phyloP scores from a whole-genome alignment of 2,113 vertebrate species.

The Polyodon spathula region DNA sequence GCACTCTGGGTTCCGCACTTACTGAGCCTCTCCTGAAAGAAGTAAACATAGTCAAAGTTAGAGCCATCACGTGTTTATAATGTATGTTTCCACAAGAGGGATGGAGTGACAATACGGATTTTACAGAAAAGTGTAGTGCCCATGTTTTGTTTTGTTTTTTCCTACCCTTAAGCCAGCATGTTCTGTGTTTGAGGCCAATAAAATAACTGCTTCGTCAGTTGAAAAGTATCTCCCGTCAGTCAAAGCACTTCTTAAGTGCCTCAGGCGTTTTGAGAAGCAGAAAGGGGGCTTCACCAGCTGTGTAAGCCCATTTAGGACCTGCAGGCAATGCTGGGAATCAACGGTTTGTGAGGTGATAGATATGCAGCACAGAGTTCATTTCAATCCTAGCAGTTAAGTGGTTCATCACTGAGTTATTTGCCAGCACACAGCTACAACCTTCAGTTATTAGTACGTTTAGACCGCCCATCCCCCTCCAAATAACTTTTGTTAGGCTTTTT shows the following conservation, averaged over 20 bases:
- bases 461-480: slow-evolving; percentile 20
- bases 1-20: too few relatives aligned
- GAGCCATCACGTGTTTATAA: too few relatives aligned
- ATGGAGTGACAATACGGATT: too few relatives aligned
- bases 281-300: background rate
- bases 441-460: background rate
- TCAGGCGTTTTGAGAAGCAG: background rate
- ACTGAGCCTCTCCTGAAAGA: too few relatives aligned
- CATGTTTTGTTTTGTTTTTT: background rate
- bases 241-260: background rate
- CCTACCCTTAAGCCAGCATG: background rate
- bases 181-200: background rate
- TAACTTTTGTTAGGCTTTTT: slow-evolving; percentile 39
- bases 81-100: too few relatives aligned
- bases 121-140: background rate
- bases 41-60: too few relatives aligned
- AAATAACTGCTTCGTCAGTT: too few relatives aligned
- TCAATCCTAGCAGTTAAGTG: too few relatives aligned
- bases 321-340: background rate
- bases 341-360: background rate
- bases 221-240: too few relatives aligned
- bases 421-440: background rate
- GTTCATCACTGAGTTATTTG: slow-evolving; percentile 1
- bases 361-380: too few relatives aligned
- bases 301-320: background rate